Evolutionary conservation across 2,797 vertebrate genomes (phyloP), one percentile per base, ranked within the genome.

Genomic region (Loriculus beryllinus): DNA sequence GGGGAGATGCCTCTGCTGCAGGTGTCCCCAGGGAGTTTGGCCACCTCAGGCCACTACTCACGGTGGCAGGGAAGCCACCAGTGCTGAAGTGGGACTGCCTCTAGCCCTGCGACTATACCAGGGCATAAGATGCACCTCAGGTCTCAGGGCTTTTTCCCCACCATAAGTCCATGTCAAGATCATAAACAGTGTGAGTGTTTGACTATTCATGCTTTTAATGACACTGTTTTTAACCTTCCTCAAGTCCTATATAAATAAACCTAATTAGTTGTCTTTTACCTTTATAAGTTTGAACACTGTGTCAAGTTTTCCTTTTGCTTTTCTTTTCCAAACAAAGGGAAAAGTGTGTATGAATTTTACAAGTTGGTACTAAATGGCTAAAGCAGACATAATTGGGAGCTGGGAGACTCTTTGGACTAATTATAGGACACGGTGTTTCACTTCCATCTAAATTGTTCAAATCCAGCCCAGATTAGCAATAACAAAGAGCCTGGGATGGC

Each of bases 171-270:
- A 70, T 22, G 18, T 56, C 28, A 57, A 37, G 56, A 43, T 51
- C 14, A 28, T 65, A 63, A 79, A 57, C 33, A 40, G 26, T 0
- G 0, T 42, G 11, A 52, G 8, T 23, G 13, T 62, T 82, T 0
- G 1, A 56, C 29, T 68, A 16, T 29, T 85, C 77, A 31, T 5
- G 16, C 42, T 78, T 54, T 75, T 75, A 83, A 78, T 4, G 2
- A 28, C 51, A 25, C 71, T 51, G 7, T 39, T 65, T 93, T 72
- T 88, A 85, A 60, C 20, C 23, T 75, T 64, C 42, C 0, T 0
- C 47, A 33, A 82, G 37, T 74, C 28, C 1, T 13, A 43, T 68
- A 49, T 60, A 75, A 90, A 71, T 81, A 92, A 72, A 72, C n/a
- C 35, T 48, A 63, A 83, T 78, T 54, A 69, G 45, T 64, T 95